Evolutionary conservation across 1,140 invertebrate genomes (phyloP).

Genomic region (Maconellicoccus hirsutus): DNA sequence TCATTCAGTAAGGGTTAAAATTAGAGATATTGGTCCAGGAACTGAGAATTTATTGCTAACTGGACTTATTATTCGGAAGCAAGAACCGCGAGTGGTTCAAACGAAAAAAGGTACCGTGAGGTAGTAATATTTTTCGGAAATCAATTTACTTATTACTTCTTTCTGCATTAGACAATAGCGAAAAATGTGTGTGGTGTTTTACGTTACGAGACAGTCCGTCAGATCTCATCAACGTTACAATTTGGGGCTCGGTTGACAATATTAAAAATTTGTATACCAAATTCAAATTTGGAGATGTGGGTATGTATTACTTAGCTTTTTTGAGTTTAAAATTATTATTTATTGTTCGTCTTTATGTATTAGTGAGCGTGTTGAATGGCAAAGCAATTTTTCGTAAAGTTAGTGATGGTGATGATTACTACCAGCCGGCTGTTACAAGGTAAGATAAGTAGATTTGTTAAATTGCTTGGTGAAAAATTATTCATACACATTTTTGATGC

Average conservation of each 20-base stretch:
- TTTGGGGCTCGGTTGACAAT: conserved; percentile 49
- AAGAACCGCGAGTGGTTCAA: neutral
- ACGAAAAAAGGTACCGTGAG: conserved; percentile 16
- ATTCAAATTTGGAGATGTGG: conserved; percentile 50
- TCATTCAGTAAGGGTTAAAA: conserved; percentile 12
- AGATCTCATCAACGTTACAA: conserved; percentile 54
- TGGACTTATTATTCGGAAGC: conserved; percentile 22
- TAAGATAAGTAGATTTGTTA: too few relatives aligned
- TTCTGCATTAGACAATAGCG: conserved; percentile 32
- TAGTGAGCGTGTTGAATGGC: conserved; percentile 23
- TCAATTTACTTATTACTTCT: too few relatives aligned
- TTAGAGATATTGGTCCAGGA: conserved; percentile 22
- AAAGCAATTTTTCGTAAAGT: conserved; percentile 16
- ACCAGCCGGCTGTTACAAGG: neutral
- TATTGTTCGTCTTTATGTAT: conserved; percentile 10
- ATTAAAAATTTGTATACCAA: conserved; percentile 42
- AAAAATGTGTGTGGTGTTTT: conserved; percentile 52
- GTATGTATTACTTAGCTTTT: conserved; percentile 35
- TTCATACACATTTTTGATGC: too few relatives aligned
- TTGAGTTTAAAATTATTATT: neutral
- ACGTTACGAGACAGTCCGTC: conserved; percentile 51
- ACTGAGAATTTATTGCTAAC: conserved; percentile 22
- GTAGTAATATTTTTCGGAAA: too few relatives aligned
- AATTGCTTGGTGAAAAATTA: too few relatives aligned
- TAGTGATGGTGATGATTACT: conserved; percentile 22